phyloP scores from a whole-genome alignment of 1,140 invertebrate genomes.

The Cydia strobilella region DNA sequence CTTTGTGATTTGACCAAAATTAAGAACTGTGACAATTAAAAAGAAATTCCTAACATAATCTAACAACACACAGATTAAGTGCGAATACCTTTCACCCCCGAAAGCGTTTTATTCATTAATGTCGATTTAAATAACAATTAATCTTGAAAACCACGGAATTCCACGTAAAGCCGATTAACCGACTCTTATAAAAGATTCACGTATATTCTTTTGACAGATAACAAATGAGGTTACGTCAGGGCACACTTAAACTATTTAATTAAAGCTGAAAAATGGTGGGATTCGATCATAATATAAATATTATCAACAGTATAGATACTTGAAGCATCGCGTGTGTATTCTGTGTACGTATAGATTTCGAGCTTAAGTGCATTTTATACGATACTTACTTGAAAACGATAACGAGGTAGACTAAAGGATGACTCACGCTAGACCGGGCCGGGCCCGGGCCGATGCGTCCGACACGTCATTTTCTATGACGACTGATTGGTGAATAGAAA shows the following conservation, averaged over 20 bases:
- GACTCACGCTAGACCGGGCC: too few relatives aligned
- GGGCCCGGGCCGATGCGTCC: too few relatives aligned
- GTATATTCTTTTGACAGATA: conserved; percentile 34
- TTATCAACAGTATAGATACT: neutral
- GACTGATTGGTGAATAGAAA: too few relatives aligned
- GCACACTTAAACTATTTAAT: conserved; percentile 44
- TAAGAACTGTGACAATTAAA: too few relatives aligned
- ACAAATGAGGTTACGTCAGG: conserved; percentile 41
- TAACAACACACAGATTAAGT: too few relatives aligned
- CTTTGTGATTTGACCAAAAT: too few relatives aligned
- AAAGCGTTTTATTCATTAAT: neutral
- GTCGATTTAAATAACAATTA: conserved; percentile 22
- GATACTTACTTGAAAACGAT: too few relatives aligned
- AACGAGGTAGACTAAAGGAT: too few relatives aligned
- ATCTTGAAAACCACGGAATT: conserved; percentile 13
- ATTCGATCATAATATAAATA: neutral
- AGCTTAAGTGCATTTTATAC: neutral
- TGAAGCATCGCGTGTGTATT: neutral
- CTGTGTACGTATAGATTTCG: too few relatives aligned
- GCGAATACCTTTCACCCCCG: neutral
- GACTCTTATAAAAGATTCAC: neutral
- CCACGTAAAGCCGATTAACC: conserved; percentile 11
- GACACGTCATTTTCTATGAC: too few relatives aligned
- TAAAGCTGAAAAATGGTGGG: conserved; percentile 47
- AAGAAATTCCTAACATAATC: too few relatives aligned